Conservation (phyloP, 2,113 vertebrate species). For the Trichomycterus rosablanca region DNA sequence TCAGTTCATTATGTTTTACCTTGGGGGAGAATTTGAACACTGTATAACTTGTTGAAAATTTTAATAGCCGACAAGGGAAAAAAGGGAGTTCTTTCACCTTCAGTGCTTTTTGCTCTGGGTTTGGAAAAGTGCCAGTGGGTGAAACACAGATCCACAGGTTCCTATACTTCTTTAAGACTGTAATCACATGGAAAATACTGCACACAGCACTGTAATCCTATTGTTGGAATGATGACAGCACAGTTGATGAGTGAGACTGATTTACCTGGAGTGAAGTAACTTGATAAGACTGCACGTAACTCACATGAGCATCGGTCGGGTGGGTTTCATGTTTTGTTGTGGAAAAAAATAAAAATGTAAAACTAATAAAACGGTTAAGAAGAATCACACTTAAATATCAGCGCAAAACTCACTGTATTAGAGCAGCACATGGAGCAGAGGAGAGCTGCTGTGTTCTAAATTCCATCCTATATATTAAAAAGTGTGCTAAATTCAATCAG, state of each 20-base stretch:
- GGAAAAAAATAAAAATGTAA: no score
- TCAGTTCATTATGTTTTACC: conserved; percentile 35
- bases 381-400: no score
- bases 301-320: neutral
- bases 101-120: neutral
- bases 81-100: conserved; percentile 31
- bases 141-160: conserved; percentile 18
- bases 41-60: conserved; percentile 37
- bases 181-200: conserved; percentile 17
- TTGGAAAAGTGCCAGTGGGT: conserved; percentile 10
- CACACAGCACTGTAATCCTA: neutral
- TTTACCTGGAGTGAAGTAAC: neutral
- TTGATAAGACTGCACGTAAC: neutral
- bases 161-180: conserved; percentile 6
- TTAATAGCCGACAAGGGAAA: conserved; percentile 25
- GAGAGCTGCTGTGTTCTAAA: no score
- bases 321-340: no score
- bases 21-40: conserved; percentile 22
- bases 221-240: neutral
- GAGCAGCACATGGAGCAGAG: no score
- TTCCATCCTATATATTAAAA: no score
- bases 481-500: no score
- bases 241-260: neutral
- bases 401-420: no score
- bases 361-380: no score